Evolutionary conservation across 2,888 invertebrate species (phyloP).

Genomic region (Diplolepis rosae): DNA sequence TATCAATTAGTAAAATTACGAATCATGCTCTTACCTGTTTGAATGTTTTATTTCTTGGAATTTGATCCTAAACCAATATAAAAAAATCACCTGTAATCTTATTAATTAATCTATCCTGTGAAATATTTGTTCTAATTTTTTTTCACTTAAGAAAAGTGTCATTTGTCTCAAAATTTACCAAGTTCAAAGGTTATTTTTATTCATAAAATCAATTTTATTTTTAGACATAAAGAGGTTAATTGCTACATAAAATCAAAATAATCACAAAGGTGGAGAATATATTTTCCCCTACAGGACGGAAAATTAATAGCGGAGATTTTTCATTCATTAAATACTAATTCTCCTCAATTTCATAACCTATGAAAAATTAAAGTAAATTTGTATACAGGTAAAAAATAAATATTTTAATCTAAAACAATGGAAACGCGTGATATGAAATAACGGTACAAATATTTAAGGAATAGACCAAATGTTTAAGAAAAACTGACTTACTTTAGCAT

Average conservation of each 20-base stretch:
- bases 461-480: neutral
- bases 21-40: too few relatives aligned
- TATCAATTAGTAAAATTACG: too few relatives aligned
- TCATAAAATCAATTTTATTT: neutral
- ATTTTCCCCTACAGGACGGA: neutral
- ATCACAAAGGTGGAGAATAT: neutral
- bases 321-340: too few relatives aligned
- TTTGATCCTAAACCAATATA: too few relatives aligned
- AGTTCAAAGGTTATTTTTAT: neutral
- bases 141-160: neutral
- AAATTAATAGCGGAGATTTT: neutral
- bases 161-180: neutral
- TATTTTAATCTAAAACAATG: too few relatives aligned
- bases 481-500: conserved; percentile 21
- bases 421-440: neutral
- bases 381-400: too few relatives aligned
- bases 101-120: too few relatives aligned
- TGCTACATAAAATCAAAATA: neutral
- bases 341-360: too few relatives aligned
- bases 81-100: too few relatives aligned
- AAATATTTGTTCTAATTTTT: too few relatives aligned
- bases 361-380: too few relatives aligned
- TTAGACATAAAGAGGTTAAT: neutral
- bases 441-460: conserved; percentile 1
- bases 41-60: too few relatives aligned